These are phyloP conservation scores for Virgularia gustaviana DNA, from an alignment of 92 coral and sea anemone genomes.

Conservation along the genomic window DNA sequence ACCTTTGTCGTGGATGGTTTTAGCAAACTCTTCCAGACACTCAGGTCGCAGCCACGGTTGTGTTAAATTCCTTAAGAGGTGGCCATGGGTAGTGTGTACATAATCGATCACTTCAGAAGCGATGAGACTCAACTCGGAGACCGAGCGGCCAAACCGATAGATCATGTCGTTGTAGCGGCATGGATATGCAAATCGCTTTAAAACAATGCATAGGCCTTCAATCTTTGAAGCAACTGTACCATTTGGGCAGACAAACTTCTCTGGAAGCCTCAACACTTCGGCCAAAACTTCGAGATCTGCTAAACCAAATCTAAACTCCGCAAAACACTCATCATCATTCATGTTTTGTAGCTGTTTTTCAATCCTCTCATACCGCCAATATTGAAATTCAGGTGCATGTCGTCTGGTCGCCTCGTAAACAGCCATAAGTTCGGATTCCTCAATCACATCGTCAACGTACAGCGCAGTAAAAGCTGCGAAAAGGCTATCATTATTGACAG, in stretches of 20 bases:
- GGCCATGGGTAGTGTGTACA: slow-evolving; percentile 19
- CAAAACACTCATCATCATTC: not conserved
- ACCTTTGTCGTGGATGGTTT: too few species aligned
- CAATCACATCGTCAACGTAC: not conserved
- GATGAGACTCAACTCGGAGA: slow-evolving; percentile 24
- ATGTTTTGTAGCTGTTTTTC: too few species aligned
- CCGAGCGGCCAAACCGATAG: too few species aligned
- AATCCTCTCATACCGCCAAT: not conserved
- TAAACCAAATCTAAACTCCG: not conserved
- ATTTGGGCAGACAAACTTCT: too few species aligned
- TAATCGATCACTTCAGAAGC: slow-evolving; percentile 12
- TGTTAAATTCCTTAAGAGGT: slow-evolving; percentile 15
- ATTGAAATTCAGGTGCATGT: not conserved
- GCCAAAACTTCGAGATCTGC: slow-evolving; percentile 25
- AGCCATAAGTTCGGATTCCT: not conserved
- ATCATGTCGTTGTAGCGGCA: not conserved
- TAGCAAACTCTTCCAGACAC: too few species aligned
- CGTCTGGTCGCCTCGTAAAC: not conserved
- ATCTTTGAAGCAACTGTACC: slow-evolving; percentile 13
- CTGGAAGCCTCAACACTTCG: too few species aligned
- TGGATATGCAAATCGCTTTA: too few species aligned
- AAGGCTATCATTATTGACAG: not conserved
- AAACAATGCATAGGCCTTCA: slow-evolving; percentile 18
- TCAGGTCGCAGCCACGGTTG: too few species aligned
- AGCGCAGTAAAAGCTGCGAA: not conserved